Percentiles rank a stretch among this genome's conserved stretches.
Evolutionary conservation across 2,797 vertebrate species (phyloP).

Genomic region (Cuculus canorus): DNA sequence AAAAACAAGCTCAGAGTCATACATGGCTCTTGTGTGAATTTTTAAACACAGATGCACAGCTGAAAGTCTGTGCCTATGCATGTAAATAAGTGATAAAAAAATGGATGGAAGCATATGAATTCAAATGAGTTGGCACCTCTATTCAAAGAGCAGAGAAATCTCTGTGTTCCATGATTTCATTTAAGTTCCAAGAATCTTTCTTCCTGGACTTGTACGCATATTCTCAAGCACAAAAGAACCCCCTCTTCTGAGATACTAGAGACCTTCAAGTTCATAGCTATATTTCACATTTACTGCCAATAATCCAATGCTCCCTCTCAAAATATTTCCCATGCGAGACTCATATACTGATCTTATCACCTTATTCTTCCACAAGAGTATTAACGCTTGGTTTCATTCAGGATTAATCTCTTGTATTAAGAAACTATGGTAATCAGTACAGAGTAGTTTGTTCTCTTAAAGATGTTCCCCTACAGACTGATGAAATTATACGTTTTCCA

Average conservation of each 20-base stretch:
- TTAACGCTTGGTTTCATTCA: background rate
- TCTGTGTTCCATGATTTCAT: background rate
- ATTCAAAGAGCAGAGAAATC: conserved; percentile 11
- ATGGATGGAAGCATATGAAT: conserved; percentile 28
- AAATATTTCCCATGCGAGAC: background rate
- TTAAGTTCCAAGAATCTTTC: background rate
- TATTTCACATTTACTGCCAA: background rate
- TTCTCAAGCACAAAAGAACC: background rate
- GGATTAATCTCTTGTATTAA: background rate
- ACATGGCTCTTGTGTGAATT: conserved; percentile 16
- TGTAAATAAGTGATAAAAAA: conserved; percentile 61
- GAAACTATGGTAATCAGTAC: background rate
- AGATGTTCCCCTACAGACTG: background rate
- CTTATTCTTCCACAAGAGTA: background rate
- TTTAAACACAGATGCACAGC: conserved; percentile 41
- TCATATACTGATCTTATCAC: background rate
- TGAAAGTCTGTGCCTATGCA: conserved; percentile 20
- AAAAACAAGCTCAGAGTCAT: background rate
- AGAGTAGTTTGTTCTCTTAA: background rate
- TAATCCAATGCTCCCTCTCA: background rate
- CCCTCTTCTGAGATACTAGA: background rate
- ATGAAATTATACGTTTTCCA: background rate
- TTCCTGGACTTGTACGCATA: background rate
- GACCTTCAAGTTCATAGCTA: background rate
- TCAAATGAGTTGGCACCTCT: conserved; percentile 33